Base-by-base conservation (phyloP, 2,888 invertebrate genomes). In the Chymomyza fuscimana region DNA sequence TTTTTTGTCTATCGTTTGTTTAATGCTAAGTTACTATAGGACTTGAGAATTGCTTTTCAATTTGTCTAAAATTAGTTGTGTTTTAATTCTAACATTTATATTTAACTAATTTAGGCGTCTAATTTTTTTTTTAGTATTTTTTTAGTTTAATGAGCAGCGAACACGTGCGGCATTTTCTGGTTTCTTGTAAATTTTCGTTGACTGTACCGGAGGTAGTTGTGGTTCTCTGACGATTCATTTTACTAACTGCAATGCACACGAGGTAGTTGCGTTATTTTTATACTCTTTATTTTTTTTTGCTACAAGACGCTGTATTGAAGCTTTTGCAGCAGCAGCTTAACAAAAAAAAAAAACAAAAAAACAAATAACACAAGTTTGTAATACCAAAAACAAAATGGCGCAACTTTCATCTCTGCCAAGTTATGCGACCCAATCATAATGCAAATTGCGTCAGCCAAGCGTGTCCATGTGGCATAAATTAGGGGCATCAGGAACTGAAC, bases 1-100 rank as follows among this genome's bases (percentile, higher is more conserved):
- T n/a, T 71, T 74, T 63, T 62, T 51, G 62, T 65, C n/a, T 61
- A 62, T 65, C 73, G 65, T 52, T 50, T 19, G 56, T 58, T 68
- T 75, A 77, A 65, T 58, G 60, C 71, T 79, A 82, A 56, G 64
- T 62, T 46, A 46, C 40, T 46, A 51, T 70, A 73, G 63, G 64
- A 66, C 64, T 74, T 70, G 63, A 71, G 78, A 79, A 87, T 84
- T 88, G 84, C 84, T 88, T 85, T 72, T 87, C 79, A 73, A 72
- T 76, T 86, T 70, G 19, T 32, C 58, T 78, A 67, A 67, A 63
- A 65, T 54, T 65, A 70, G 56, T 59, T 67, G 69, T 9, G 29
- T 19, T 19, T 46, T 50, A 36, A 54, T 67, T 46, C 54, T 60
- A 72, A 70, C 64, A 67, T 40, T 63, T 54, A 19, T 25, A 58